Conservation (phyloP, 2,797 vertebrate genomes). For the Cyclura pinguis region DNA sequence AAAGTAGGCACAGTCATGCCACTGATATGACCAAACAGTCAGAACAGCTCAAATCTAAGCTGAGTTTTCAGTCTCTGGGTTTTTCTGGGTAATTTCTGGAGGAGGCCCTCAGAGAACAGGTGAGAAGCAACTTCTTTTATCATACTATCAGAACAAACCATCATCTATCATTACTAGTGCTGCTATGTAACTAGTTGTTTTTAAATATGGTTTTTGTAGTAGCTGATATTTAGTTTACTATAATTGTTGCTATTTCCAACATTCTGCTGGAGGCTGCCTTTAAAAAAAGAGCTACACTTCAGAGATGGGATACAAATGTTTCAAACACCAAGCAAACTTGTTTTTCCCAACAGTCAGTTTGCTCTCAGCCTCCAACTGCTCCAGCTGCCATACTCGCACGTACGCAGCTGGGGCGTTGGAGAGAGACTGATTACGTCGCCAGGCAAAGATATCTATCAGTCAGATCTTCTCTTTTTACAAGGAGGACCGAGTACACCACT, state of each 20-base stretch:
- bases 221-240: neutral
- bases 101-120: no score
- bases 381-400: neutral
- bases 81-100: no score
- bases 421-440: slow-evolving; percentile 36
- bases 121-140: no score
- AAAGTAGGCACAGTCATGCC: neutral
- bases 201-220: neutral
- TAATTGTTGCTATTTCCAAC: neutral
- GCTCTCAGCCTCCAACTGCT: neutral
- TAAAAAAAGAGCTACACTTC: neutral
- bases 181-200: neutral
- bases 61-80: no score
- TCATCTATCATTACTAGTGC: neutral
- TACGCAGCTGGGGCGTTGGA: neutral
- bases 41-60: neutral
- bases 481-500: neutral
- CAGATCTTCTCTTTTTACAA: neutral
- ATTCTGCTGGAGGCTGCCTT: neutral
- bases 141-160: neutral
- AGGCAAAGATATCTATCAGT: slow-evolving; percentile 15
- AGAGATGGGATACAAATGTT: neutral
- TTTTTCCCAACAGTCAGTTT: neutral
- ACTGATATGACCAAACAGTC: neutral
- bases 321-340: neutral